phyloP scores from a whole-genome alignment of 2,888 invertebrate species.

The Neoaliturus tenellus region DNA sequence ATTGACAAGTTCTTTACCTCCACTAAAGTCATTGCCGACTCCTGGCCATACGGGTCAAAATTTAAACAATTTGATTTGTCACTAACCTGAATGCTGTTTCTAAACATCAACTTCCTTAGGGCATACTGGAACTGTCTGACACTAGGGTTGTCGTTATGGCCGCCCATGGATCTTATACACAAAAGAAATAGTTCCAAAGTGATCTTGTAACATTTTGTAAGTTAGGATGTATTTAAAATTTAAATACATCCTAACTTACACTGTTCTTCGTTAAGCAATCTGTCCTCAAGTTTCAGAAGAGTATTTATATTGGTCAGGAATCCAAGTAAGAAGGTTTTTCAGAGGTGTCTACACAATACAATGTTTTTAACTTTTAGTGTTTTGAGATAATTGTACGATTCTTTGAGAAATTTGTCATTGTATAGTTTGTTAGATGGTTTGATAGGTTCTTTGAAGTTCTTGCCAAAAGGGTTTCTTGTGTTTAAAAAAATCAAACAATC shows the following conservation, averaged over 20 bases:
- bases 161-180: neutral
- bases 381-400: neutral
- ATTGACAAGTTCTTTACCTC: too few species aligned
- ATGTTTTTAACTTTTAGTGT: neutral
- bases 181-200: neutral
- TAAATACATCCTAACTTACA: neutral
- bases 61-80: neutral
- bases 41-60: neutral
- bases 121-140: too few species aligned
- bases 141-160: neutral
- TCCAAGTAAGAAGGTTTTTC: conserved; percentile 1
- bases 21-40: neutral
- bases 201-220: neutral
- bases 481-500: neutral
- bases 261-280: neutral
- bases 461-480: neutral
- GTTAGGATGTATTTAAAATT: neutral
- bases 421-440: neutral
- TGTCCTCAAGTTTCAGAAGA: neutral
- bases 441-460: neutral
- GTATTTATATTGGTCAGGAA: neutral
- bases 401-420: conserved; percentile 11
- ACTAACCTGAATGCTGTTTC: too few species aligned
- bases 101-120: too few species aligned
- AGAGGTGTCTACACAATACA: neutral